These are phyloP conservation scores for Drosophila trapezifrons DNA, from an alignment of 1,140 invertebrate genomes.

Conservation along the genomic window DNA sequence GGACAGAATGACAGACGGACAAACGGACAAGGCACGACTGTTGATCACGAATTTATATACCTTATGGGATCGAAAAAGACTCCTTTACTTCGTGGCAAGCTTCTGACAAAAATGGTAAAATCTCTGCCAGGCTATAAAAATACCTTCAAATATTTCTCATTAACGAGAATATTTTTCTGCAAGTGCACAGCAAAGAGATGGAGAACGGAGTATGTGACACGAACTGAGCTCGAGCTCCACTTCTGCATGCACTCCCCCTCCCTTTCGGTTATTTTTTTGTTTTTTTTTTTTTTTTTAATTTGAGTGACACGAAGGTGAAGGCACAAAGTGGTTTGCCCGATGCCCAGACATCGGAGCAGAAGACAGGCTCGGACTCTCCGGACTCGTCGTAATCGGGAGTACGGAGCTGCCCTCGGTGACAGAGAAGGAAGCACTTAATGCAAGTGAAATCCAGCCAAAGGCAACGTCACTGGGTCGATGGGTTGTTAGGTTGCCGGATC, in stretches of 20 bases:
- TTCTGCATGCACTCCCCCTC: constrained; percentile 13
- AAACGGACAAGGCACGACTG: too few species aligned
- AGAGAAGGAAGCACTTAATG: constrained; percentile 72
- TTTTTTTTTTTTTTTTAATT: constrained; percentile 57
- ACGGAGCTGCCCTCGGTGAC: constrained; percentile 13
- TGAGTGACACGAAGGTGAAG: constrained; percentile 72
- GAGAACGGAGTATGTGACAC: constrained; percentile 21
- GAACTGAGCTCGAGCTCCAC: constrained; percentile 8
- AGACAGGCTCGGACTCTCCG: constrained; percentile 11
- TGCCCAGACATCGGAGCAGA: constrained; percentile 28
- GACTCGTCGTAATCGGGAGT: background rate
- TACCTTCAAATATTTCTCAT: too few species aligned
- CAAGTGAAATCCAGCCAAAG: constrained; percentile 68
- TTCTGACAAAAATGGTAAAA: too few species aligned
- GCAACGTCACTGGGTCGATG: constrained; percentile 67
- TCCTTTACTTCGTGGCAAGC: too few species aligned
- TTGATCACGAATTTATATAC: too few species aligned
- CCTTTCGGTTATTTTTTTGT: background rate
- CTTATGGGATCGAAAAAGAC: too few species aligned
- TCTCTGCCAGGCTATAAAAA: too few species aligned
- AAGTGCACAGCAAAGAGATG: constrained; percentile 1
- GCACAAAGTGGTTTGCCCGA: constrained; percentile 69
- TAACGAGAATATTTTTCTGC: background rate
- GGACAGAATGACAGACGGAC: too few species aligned
- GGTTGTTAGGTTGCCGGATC: constrained; percentile 52